A percentile compares a stretch with the other conserved stretches of the same genome.
These are phyloP conservation scores for Epistrophe eligans DNA, from an alignment of 2,888 invertebrate genomes.

Conservation along the genomic window DNA sequence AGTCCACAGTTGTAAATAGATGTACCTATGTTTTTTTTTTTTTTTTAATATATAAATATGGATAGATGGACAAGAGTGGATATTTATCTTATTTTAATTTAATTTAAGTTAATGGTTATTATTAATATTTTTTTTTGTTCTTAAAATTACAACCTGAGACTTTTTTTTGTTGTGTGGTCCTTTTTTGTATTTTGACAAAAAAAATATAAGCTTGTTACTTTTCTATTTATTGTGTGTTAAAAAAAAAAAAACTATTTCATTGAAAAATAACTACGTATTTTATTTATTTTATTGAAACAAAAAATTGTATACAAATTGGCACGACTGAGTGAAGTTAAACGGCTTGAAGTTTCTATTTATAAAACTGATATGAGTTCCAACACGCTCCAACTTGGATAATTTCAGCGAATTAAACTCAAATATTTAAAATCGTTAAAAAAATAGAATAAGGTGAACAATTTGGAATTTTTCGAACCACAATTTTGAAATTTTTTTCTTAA, in stretches of 20 bases:
- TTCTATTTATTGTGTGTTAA: slow-evolving; percentile 32
- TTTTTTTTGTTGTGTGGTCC: slow-evolving; percentile 67
- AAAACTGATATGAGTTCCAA: slow-evolving; percentile 40
- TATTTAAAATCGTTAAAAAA: slow-evolving; percentile 54
- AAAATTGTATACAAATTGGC: slow-evolving; percentile 52
- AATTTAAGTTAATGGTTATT: slow-evolving; percentile 42
- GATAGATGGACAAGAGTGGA: slow-evolving; percentile 69
- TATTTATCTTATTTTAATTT: slow-evolving; percentile 52
- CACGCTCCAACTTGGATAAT: slow-evolving; percentile 54
- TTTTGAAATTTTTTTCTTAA: slow-evolving; percentile 77
- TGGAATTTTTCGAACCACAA: slow-evolving; percentile 79
- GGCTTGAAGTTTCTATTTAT: slow-evolving; percentile 20
- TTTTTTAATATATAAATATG: slow-evolving; percentile 47
- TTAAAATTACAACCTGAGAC: slow-evolving; percentile 75
- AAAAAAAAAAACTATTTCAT: slow-evolving; percentile 57
- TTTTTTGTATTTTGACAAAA: slow-evolving; percentile 53
- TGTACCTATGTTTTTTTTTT: slow-evolving; percentile 47
- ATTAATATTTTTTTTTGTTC: slow-evolving; percentile 64
- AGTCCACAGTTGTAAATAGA: slow-evolving; percentile 71
- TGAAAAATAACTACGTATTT: slow-evolving; percentile 33
- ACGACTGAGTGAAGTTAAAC: slow-evolving; percentile 49
- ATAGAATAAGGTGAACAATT: slow-evolving; percentile 33
- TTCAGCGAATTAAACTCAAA: slow-evolving; percentile 57
- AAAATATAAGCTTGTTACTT: slow-evolving; percentile 44
- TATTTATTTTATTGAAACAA: slow-evolving; percentile 18